Evolutionary conservation across 2,113 vertebrate genomes (phyloP).

Genomic region (Eulemur macaco): DNA sequence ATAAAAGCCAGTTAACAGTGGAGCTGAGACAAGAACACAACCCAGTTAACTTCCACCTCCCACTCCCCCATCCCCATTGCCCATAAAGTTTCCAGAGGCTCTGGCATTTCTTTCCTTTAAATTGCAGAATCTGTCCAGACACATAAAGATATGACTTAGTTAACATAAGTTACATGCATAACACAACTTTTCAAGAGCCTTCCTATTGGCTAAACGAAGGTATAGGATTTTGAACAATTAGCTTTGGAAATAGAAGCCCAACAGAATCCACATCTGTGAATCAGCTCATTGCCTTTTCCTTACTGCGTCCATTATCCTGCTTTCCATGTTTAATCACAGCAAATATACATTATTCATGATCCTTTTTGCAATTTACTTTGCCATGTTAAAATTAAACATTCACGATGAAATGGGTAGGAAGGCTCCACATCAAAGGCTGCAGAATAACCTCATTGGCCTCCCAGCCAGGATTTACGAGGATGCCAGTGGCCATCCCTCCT

Average conservation of each 20-base stretch:
- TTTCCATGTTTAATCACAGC: neutral
- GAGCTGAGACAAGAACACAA: rapidly evolving
- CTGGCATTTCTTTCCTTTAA: neutral
- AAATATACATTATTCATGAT: rapidly evolving
- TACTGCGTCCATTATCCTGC: rapidly evolving
- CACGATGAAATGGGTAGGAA: rapidly evolving
- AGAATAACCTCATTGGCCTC: neutral
- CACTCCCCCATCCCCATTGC: rapidly evolving
- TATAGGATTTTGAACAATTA: neutral
- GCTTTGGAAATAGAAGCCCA: neutral
- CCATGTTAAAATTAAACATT: neutral
- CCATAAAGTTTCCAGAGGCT: neutral
- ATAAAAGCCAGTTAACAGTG: rapidly evolving
- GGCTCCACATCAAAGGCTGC: neutral
- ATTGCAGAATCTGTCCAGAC: neutral
- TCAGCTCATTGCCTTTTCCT: rapidly evolving
- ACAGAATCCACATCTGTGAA: neutral
- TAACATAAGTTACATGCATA: neutral
- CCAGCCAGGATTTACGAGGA: neutral
- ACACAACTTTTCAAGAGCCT: neutral
- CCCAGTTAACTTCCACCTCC: rapidly evolving
- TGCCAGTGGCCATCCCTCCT: rapidly evolving
- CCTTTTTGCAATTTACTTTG: neutral
- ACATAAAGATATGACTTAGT: neutral
- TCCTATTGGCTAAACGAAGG: neutral